A percentile compares a stretch with the other conserved stretches of the same genome.
phyloP scores from a whole-genome alignment of 2,113 vertebrate species.

The Carassius gibelio region DNA sequence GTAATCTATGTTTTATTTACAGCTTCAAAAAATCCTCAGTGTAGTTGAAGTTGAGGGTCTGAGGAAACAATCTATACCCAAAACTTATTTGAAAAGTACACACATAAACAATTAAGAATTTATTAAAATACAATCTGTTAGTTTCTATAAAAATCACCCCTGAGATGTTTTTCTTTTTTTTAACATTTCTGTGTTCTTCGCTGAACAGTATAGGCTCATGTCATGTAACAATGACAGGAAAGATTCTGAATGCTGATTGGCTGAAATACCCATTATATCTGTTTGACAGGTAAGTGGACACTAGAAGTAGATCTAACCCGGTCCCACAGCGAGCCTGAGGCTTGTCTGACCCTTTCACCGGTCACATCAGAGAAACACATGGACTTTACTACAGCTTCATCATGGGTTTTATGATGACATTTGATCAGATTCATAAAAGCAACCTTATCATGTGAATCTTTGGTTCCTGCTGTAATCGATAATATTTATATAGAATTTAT shows the following conservation, averaged over 20 bases:
- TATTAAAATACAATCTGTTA: background rate
- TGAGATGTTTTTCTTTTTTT: background rate
- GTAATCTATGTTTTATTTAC: too few relatives aligned
- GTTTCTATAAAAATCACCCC: background rate
- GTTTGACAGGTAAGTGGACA: conserved; percentile 86
- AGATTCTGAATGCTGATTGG: conserved; percentile 11
- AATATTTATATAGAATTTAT: background rate
- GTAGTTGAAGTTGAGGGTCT: background rate
- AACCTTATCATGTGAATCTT: conserved; percentile 13
- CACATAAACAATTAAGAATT: background rate
- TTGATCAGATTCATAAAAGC: conserved; percentile 6
- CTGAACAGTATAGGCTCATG: background rate
- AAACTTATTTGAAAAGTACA: background rate
- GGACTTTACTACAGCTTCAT: conserved; percentile 17
- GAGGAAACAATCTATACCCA: background rate
- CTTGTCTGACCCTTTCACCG: conserved; percentile 25
- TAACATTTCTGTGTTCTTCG: background rate
- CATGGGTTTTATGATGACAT: background rate
- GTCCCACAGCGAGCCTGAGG: conserved; percentile 23
- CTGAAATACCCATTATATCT: conserved; percentile 74
- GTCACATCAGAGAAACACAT: conserved; percentile 28
- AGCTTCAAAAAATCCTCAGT: too few relatives aligned
- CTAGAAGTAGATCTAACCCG: conserved; percentile 51
- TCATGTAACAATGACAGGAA: conserved; percentile 26
- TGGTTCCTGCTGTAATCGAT: background rate